These are phyloP conservation scores for Ardeotis arabs DNA, from an alignment of 2,113 vertebrate species.

Conservation along the genomic window DNA sequence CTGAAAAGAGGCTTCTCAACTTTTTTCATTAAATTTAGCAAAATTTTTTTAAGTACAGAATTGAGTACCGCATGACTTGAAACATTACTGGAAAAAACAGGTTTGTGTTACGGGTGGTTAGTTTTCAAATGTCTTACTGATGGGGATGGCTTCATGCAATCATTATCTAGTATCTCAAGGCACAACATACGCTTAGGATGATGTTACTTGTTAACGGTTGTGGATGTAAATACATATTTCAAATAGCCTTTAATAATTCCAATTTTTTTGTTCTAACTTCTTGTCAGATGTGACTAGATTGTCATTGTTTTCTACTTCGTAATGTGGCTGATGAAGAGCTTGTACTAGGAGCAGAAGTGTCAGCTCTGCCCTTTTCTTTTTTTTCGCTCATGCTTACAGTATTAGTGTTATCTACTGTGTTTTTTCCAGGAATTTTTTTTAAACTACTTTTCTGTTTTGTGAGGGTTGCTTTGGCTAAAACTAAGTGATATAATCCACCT, in stretches of 20 bases:
- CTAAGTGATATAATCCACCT: neutral
- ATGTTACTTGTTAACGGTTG: neutral
- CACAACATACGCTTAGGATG: accelerated
- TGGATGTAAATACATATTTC: neutral
- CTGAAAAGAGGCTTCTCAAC: neutral
- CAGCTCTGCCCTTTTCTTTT: neutral
- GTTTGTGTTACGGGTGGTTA: neutral
- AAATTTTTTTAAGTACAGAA: neutral
- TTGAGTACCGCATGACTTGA: neutral
- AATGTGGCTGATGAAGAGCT: neutral
- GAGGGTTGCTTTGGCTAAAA: neutral
- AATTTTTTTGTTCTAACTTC: accelerated
- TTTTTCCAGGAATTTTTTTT: neutral
- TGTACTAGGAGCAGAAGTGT: neutral
- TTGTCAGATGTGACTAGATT: neutral
- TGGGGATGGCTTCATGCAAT: neutral
- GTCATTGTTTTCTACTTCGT: neutral
- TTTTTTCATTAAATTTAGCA: neutral
- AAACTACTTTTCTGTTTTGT: neutral
- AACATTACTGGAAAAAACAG: neutral
- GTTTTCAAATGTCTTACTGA: neutral
- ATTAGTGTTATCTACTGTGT: neutral
- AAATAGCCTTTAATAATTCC: neutral
- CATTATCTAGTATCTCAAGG: neutral
- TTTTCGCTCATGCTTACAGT: accelerated